phyloP scores from a whole-genome alignment of 2,797 vertebrate genomes.

The Varecia variegata region DNA sequence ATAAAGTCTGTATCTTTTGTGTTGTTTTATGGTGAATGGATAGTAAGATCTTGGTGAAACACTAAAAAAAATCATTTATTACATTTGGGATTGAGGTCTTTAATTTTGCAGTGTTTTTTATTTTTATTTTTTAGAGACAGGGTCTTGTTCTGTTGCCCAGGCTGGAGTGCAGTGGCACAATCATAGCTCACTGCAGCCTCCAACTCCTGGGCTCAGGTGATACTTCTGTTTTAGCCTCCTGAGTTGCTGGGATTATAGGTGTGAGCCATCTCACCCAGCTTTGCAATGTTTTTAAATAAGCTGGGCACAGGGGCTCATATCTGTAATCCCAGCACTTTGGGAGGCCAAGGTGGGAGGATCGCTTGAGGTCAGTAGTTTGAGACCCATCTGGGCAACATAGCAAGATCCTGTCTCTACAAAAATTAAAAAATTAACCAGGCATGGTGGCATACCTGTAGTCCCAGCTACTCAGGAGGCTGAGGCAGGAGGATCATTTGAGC shows the following conservation, averaged over 20 bases:
- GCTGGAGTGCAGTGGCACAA: not conserved
- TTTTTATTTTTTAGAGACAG: not conserved
- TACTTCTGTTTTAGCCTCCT: not conserved
- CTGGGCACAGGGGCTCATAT: not conserved
- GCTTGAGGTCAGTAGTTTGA: not conserved
- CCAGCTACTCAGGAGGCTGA: no score
- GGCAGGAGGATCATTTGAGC: no score
- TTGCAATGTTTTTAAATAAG: not conserved
- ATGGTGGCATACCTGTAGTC: no score
- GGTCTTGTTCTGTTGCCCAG: not conserved
- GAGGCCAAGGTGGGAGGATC: not conserved
- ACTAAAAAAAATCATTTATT: not conserved
- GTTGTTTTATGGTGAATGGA: not conserved
- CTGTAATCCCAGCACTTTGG: not conserved
- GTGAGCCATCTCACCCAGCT: not conserved
- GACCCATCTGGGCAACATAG: no score
- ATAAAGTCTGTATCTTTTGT: not conserved
- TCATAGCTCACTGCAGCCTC: not conserved
- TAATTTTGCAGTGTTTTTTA: not conserved
- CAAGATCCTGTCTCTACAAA: no score
- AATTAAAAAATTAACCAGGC: no score
- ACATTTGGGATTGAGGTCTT: not conserved
- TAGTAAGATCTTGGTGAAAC: not conserved
- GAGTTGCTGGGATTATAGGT: not conserved
- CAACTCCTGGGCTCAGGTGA: not conserved